Evolutionary conservation across 2,113 vertebrate species (phyloP), one percentile per base, ranked within the genome.

Genomic region (Emydocephalus ijimae): DNA sequence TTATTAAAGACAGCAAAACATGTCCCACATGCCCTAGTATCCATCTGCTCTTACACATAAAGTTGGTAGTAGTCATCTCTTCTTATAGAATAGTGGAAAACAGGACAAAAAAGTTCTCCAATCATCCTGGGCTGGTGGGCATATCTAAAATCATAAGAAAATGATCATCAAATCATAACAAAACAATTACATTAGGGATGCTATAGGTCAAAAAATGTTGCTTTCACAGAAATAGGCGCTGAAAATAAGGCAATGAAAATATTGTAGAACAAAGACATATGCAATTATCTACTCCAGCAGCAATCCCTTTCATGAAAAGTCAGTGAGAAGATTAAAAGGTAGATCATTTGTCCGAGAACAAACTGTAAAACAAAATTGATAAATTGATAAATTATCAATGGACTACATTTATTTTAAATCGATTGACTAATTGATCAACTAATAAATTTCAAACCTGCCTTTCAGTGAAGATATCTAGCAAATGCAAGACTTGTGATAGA

Each of bases 11-110:
- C 21, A 87, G 91, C 93, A 90, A 20, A 1, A 0, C 12, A 50
- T 89, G 87, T 39, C 57, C 90, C 86, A 85, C 86, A 2, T 55
- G 29, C 6, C 39, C 9, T 88, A 43, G 34, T 18, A 94, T 11
- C 6, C 8, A 52, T 88, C 34, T 3, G 5, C 69, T 94, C 59
- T 24, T 43, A 61, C 23, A 0, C 5, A 9, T 0, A 0, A 20
- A 3, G 24, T 10, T 24, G 61, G 93, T 34, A 9, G 12, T 74
- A 55, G 93, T 0, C 7, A 26, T 0, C 61, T 69, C 12, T 92
- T 74, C 29, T 14, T 81, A 89, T 91, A 87, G 15, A 45, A 56
- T 34, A 87, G 34, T 11, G 61, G 50, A 93, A 26, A 64, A 54
- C 54, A 39, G 48, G 1, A 14, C 12, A 34, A 90, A 23, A 20